These are phyloP conservation scores for Heliconius eleuchia DNA, from an alignment of 1,140 invertebrate genomes.

Conservation along the genomic window DNA sequence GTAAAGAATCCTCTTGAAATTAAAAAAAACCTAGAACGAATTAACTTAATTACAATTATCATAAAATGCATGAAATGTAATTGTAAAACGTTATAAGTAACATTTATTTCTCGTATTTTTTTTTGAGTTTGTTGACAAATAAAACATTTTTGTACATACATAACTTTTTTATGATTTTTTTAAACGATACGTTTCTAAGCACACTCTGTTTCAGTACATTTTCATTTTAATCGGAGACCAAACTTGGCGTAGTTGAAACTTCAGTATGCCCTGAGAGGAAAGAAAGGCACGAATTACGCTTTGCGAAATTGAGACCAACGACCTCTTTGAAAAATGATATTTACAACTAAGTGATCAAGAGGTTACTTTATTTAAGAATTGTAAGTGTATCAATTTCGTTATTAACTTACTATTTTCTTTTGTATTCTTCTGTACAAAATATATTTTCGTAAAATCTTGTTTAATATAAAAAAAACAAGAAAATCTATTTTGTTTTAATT, in stretches of 20 bases:
- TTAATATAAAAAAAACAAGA: too few relatives aligned
- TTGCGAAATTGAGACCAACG: constrained; percentile 13
- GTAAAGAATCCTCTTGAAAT: too few relatives aligned
- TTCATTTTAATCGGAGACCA: constrained; percentile 29
- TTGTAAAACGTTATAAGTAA: too few relatives aligned
- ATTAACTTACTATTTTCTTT: not conserved
- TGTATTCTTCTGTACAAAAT: too few relatives aligned
- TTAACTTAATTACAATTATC: too few relatives aligned
- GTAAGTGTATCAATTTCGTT: not conserved
- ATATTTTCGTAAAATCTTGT: too few relatives aligned
- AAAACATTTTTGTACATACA: too few relatives aligned
- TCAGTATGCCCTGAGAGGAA: constrained; percentile 28
- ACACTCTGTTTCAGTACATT: not conserved
- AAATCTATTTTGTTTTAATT: too few relatives aligned
- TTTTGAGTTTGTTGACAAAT: too few relatives aligned
- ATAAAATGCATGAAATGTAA: too few relatives aligned
- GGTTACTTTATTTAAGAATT: not conserved
- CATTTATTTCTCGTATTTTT: too few relatives aligned
- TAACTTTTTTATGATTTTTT: not conserved
- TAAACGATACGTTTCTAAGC: not conserved
- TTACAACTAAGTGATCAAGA: constrained; percentile 20
- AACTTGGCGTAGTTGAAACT: constrained; percentile 39
- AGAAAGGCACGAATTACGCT: constrained; percentile 30
- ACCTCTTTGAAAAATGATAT: constrained; percentile 21
- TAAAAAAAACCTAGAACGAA: too few relatives aligned